Evolutionary conservation across 2,888 invertebrate genomes (phyloP).

Genomic region (Acronicta leporina): DNA sequence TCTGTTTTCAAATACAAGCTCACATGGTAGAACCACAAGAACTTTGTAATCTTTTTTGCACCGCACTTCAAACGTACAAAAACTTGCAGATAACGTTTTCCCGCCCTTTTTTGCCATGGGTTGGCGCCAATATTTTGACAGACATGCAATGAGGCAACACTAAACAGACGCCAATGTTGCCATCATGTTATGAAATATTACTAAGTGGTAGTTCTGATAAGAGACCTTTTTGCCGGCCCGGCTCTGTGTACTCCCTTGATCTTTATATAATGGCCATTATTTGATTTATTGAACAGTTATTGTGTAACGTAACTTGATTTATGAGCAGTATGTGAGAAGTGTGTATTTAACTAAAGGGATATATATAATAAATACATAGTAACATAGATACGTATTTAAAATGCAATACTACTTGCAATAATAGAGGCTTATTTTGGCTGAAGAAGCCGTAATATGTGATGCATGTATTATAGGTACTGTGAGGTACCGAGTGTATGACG

Average conservation of each 20-base stretch:
- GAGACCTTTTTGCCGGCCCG: constrained; percentile 66
- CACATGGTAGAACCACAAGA: constrained; percentile 26
- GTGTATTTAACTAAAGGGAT: constrained; percentile 37
- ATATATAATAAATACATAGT: constrained; percentile 24
- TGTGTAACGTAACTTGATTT: constrained; percentile 53
- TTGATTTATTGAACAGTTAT: constrained; percentile 58
- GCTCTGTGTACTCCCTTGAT: constrained; percentile 53
- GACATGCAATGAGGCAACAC: constrained; percentile 67
- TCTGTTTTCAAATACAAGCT: constrained; percentile 22
- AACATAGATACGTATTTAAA: constrained; percentile 37
- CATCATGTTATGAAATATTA: constrained; percentile 73
- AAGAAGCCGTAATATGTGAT: no score
- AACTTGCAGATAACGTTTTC: constrained; percentile 50
- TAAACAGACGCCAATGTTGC: constrained; percentile 72
- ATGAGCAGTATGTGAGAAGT: constrained; percentile 49
- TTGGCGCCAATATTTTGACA: constrained; percentile 83
- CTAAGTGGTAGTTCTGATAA: constrained; percentile 82
- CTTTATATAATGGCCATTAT: constrained; percentile 55
- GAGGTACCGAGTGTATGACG: no score
- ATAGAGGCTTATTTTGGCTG: constrained; percentile 1
- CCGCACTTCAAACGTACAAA: constrained; percentile 33
- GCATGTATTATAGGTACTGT: no score
- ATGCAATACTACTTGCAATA: constrained; percentile 37
- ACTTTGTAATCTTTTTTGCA: constrained; percentile 38
- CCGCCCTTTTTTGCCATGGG: constrained; percentile 54